Percentiles rank a stretch among this genome's conserved stretches.
Conservation (phyloP, 1,140 invertebrate genomes). For the Sarcophaga peregrina region DNA sequence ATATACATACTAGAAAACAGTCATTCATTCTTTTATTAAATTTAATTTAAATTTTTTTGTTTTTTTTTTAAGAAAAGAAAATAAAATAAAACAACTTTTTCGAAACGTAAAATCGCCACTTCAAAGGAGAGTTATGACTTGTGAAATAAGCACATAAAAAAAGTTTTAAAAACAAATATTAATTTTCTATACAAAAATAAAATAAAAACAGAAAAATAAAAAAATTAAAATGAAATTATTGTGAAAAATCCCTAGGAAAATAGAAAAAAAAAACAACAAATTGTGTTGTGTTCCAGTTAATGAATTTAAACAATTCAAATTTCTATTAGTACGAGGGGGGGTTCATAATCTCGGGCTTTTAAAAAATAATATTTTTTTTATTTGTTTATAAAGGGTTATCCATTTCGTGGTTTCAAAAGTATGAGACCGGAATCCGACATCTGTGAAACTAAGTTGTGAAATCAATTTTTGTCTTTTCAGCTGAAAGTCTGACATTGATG, state of each 20-base stretch:
- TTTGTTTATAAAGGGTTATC: too few species aligned
- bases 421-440: too few species aligned
- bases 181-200: not conserved
- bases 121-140: constrained; percentile 19
- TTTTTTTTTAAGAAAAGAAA: not conserved
- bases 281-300: constrained; percentile 29
- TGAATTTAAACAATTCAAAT: constrained; percentile 33
- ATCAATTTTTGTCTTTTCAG: too few species aligned
- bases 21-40: too few species aligned
- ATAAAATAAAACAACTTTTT: not conserved
- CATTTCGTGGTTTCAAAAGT: too few species aligned
- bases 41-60: too few species aligned
- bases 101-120: not conserved
- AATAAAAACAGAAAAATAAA: not conserved
- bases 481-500: too few species aligned
- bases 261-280: constrained; percentile 8
- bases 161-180: not conserved
- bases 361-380: not conserved
- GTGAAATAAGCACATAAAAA: not conserved
- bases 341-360: not conserved
- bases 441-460: too few species aligned
- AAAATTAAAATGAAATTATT: not conserved
- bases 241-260: not conserved
- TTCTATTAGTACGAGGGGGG: not conserved
- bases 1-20: too few species aligned